Conservation (phyloP, 2,888 invertebrate genomes). For the Andricus curvator region DNA sequence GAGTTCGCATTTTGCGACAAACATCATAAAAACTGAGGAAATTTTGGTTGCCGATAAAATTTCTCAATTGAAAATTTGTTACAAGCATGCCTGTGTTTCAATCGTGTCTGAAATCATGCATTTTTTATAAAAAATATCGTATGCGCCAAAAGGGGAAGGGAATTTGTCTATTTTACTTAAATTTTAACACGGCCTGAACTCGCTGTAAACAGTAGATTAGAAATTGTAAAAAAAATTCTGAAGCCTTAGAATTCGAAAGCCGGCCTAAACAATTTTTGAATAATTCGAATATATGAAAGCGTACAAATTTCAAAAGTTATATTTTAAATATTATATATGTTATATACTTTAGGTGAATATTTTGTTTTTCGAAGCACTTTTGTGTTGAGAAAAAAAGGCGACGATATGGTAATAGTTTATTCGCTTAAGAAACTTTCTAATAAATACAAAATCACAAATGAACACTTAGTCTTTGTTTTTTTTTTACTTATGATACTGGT, state of each 20-base stretch:
- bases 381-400: slow-evolving; percentile 35
- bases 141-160: too few species aligned
- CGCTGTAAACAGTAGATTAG: slow-evolving; percentile 68
- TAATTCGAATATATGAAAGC: not conserved
- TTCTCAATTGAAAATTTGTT: too few species aligned
- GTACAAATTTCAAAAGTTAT: not conserved
- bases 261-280: too few species aligned
- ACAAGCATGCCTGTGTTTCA: too few species aligned
- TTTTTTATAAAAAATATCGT: too few species aligned
- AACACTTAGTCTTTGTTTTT: slow-evolving; percentile 77
- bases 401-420: slow-evolving; percentile 61
- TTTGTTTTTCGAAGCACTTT: not conserved
- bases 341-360: slow-evolving; percentile 31
- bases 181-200: too few species aligned
- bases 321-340: not conserved
- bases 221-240: slow-evolving; percentile 55
- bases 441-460: slow-evolving; percentile 70
- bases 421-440: slow-evolving; percentile 68
- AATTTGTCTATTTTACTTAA: too few species aligned
- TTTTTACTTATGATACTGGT: slow-evolving; percentile 68
- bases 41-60: too few species aligned
- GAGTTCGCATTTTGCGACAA: too few species aligned
- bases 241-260: not conserved
- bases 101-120: too few species aligned
- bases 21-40: too few species aligned